These are phyloP conservation scores for Myotis lucifugus DNA, from an alignment of 2,113 vertebrate species.

Conservation along the genomic window DNA sequence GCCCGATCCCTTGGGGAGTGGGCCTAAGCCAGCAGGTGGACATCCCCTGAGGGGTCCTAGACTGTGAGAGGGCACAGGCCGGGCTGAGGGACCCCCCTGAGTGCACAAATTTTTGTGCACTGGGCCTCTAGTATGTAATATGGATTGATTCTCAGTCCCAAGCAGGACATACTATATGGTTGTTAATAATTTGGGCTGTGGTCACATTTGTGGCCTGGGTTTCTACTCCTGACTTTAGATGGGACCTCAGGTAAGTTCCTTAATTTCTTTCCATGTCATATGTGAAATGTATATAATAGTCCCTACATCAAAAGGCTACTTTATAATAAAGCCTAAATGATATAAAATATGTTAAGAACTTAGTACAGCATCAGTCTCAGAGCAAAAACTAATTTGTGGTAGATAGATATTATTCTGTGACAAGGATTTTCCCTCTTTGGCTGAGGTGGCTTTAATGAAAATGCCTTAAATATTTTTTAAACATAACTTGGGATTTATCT, in stretches of 20 bases:
- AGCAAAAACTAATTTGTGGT: not conserved
- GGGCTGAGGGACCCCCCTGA: no score
- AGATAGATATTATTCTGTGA: not conserved
- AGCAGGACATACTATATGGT: not conserved
- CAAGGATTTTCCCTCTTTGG: not conserved
- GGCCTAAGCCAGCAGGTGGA: no score
- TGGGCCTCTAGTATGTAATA: no score
- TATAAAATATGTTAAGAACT: not conserved
- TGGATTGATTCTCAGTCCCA: not conserved
- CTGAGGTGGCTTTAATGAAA: not conserved
- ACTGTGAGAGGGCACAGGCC: no score
- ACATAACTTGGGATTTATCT: not conserved
- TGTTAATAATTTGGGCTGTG: not conserved
- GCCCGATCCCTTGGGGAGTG: no score
- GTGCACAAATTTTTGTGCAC: no score
- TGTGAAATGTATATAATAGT: not conserved
- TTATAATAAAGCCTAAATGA: not conserved
- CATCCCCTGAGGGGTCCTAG: no score
- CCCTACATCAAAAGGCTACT: not conserved
- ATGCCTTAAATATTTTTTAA: conserved; percentile 12
- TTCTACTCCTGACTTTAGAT: not conserved
- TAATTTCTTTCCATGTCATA: not conserved
- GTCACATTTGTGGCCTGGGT: not conserved
- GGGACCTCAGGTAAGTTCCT: not conserved
- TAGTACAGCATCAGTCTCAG: not conserved